Evolutionary conservation across 2,888 invertebrate genomes (phyloP).

Genomic region (Drosophila nr. perissopoda): DNA sequence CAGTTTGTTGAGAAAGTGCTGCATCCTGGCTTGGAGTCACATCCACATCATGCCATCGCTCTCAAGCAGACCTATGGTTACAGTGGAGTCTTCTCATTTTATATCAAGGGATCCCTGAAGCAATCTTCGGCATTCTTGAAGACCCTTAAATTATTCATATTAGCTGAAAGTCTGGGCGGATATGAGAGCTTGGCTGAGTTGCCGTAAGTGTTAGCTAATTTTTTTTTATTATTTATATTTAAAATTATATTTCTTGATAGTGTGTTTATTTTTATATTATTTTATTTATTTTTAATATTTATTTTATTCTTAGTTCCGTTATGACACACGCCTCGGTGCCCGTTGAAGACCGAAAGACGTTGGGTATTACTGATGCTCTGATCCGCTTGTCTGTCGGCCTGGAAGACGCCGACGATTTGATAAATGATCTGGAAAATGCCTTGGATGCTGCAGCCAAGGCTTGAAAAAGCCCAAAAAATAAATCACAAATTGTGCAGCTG

Average conservation of each 20-base stretch:
- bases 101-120: slow-evolving; percentile 90
- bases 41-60: slow-evolving; percentile 93
- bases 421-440: slow-evolving; percentile 93
- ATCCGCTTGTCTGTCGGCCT: slow-evolving; percentile 96
- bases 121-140: slow-evolving; percentile 91
- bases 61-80: slow-evolving; percentile 93
- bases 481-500: not conserved
- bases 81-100: slow-evolving; percentile 97
- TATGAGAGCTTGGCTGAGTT: slow-evolving; percentile 97
- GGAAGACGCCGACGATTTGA: slow-evolving; percentile 94
- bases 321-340: slow-evolving; percentile 99
- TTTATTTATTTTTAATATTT: not conserved
- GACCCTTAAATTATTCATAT: slow-evolving; percentile 91
- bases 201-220: slow-evolving; percentile 90
- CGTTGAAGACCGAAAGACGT: slow-evolving; percentile 88
- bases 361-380: slow-evolving; percentile 94
- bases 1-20: slow-evolving; percentile 91
- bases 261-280: not conserved
- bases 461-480: slow-evolving; percentile 17
- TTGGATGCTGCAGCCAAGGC: slow-evolving; percentile 86
- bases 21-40: slow-evolving; percentile 94
- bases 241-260: not conserved
- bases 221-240: not conserved
- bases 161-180: slow-evolving; percentile 98
- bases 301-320: slow-evolving; percentile 87